phyloP scores from a whole-genome alignment of 2,888 invertebrate species.

The Disparrhopalites patrizii region DNA sequence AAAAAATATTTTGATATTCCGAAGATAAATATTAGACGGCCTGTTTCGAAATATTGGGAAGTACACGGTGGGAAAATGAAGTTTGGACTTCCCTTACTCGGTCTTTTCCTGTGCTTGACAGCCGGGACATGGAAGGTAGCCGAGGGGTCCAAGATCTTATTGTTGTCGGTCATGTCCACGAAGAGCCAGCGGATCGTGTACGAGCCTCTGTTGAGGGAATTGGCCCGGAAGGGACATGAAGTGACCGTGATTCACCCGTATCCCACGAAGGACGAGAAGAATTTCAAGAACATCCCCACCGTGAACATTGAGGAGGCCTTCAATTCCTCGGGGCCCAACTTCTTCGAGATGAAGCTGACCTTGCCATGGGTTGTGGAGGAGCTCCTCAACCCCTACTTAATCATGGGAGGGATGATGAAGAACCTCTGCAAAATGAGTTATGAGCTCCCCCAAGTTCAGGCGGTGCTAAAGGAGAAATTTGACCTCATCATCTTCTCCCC shows the following conservation, averaged over 20 bases:
- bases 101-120: not conserved
- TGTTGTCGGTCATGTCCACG: not conserved
- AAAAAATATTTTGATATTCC: too few species aligned
- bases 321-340: not conserved
- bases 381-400: constrained; percentile 5
- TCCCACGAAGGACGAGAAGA: not conserved
- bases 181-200: not conserved
- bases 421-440: not conserved
- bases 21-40: too few species aligned
- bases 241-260: constrained; percentile 49
- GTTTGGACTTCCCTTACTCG: not conserved
- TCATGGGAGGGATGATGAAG: not conserved
- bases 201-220: not conserved
- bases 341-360: constrained; percentile 10
- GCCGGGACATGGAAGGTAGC: not conserved
- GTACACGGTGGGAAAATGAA: too few species aligned
- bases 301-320: not conserved
- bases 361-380: not conserved
- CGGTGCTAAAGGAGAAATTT: constrained; percentile 23
- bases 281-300: constrained; percentile 16
- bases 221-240: not conserved
- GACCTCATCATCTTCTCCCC: constrained; percentile 26
- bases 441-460: constrained; percentile 15
- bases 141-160: not conserved
- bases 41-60: too few species aligned